Evolutionary conservation across 2,113 vertebrate genomes (phyloP), one percentile per base, ranked within the genome.

Genomic region (Rhagologus leucostigma): DNA sequence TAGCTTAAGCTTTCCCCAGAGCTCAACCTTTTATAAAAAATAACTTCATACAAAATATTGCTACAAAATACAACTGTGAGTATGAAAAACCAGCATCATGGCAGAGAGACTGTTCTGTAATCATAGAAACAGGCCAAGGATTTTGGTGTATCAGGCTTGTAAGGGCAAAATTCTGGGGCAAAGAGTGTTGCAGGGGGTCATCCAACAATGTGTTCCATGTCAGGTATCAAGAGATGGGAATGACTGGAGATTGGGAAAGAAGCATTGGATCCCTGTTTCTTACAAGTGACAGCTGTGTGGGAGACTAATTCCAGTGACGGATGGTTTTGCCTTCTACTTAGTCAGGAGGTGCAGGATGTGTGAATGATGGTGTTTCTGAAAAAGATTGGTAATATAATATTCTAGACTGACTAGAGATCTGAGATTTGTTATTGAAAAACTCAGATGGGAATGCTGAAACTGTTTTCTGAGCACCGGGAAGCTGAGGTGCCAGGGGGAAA

Each of bases 301-400:
- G 83, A 93, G 79, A 55, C 59, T 60, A 92, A 90, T 75, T 80
- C 46, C 18, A 55, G n/a, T 50, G 70, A 77, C 1, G 7, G 47
- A 90, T 76, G 52, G 2, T 33, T 84, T 93, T 67, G 63, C 71
- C 44, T 81, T 93, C 76, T 86, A 62, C 47, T 92, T 80, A 65
- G 89, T 91, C 50, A 84, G 65, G 69, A 59, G 47, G 56, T 87
- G 55, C 75, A 59, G 78, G 50, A 30, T 76, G 49, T 76, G 56
- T 94, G 84, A 93, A 63, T 75, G 62, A 91, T 91, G 81, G 50
- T 88, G 69, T 47, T 92, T 93, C 71, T 93, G 93, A 86, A 93
- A 80, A 95, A 44, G 47, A 46, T 8, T 74, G 39, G 24, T 70
- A 83, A 90, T 90, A 15, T 57, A 73, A 77, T 86, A 88, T 63